Conservation (phyloP, 2,888 invertebrate genomes). For the Papilio gigon region DNA sequence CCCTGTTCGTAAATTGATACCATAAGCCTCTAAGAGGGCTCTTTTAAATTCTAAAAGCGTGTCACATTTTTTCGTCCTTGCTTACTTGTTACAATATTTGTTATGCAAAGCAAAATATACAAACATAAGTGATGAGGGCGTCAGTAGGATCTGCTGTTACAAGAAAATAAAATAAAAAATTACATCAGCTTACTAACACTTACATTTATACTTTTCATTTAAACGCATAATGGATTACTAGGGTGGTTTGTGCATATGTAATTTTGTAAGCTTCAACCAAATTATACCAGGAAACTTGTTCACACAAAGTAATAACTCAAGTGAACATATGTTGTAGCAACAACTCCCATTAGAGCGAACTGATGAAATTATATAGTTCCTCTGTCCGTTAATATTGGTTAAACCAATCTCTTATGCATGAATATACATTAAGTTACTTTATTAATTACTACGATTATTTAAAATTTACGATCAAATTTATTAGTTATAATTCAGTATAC, state of each 20-base stretch:
- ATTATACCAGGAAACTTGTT: conserved; percentile 8
- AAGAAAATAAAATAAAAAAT: not conserved
- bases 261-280: conserved; percentile 19
- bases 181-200: not conserved
- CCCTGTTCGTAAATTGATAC: conserved; percentile 61
- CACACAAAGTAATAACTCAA: conserved; percentile 20
- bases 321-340: conserved; percentile 21
- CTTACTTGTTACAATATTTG: conserved; percentile 38
- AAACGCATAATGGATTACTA: not conserved
- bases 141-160: not conserved
- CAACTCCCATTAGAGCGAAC: conserved; percentile 31
- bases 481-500: not conserved
- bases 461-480: not conserved
- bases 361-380: conserved; percentile 20
- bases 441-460: not conserved
- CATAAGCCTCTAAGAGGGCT: conserved; percentile 49
- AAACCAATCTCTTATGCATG: not conserved
- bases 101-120: conserved; percentile 10
- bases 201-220: not conserved
- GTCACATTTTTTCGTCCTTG: conserved; percentile 41
- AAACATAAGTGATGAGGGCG: conserved; percentile 4
- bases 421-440: not conserved
- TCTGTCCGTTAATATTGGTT: conserved; percentile 31
- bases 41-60: conserved; percentile 47
- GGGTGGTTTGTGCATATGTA: not conserved